Evolutionary conservation across 2,113 vertebrate species (phyloP).

Genomic region (Chloroceryle aenea): DNA sequence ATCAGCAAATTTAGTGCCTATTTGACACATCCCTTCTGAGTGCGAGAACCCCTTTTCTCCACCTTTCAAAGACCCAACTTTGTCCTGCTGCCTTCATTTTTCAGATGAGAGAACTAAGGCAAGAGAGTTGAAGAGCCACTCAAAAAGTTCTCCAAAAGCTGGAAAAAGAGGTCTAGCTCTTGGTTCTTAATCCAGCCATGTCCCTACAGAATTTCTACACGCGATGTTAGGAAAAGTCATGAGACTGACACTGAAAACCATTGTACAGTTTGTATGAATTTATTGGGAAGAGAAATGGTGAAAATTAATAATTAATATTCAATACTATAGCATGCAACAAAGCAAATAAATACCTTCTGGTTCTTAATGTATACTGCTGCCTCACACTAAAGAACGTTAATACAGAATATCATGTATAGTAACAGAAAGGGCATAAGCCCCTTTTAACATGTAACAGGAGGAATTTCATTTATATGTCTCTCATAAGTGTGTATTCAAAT

Average conservation of each 20-base stretch:
- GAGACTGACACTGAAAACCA: neutral
- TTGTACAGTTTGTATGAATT: neutral
- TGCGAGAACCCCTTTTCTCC: neutral
- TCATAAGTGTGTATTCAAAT: neutral
- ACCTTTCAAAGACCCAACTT: neutral
- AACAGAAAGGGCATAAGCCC: neutral
- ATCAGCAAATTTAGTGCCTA: neutral
- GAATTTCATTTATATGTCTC: neutral
- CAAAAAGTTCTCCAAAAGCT: neutral
- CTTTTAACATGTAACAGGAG: neutral
- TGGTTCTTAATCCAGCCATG: neutral
- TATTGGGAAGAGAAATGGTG: neutral
- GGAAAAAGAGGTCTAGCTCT: neutral
- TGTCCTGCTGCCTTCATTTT: neutral
- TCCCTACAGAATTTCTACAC: neutral
- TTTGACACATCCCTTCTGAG: neutral
- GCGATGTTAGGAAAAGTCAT: neutral
- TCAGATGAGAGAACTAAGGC: neutral
- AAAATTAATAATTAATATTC: neutral
- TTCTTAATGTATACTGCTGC: neutral
- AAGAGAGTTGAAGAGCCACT: neutral
- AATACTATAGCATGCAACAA: neutral
- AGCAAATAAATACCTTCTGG: neutral
- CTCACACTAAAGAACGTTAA: neutral
- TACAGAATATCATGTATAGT: neutral